Conservation (phyloP, 1,140 invertebrate species). For the Ceratina australensis region DNA sequence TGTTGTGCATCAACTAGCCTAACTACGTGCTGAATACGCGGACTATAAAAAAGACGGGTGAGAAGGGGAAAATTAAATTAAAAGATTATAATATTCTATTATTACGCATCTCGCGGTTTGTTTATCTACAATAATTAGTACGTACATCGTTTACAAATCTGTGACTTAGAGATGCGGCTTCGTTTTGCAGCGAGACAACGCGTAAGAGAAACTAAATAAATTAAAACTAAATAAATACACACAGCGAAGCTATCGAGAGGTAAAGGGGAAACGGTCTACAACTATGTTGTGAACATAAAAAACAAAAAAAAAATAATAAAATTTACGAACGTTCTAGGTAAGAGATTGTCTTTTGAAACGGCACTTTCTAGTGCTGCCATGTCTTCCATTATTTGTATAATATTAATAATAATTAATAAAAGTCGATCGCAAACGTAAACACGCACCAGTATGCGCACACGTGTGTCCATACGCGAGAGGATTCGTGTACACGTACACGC, state of each 20-base stretch:
- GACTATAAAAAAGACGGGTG: constrained; percentile 24
- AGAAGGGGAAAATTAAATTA: constrained; percentile 17
- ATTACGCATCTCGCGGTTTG: constrained; percentile 18
- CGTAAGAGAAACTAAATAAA: background rate
- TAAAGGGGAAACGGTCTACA: background rate
- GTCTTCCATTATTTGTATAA: constrained; percentile 78
- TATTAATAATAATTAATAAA: constrained; percentile 66
- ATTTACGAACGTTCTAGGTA: constrained; percentile 62
- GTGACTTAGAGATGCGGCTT: constrained; percentile 6
- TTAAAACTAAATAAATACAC: background rate
- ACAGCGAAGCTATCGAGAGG: background rate
- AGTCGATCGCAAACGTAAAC: constrained; percentile 67
- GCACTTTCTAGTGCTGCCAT: constrained; percentile 73
- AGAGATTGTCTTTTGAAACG: constrained; percentile 68
- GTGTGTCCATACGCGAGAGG: background rate
- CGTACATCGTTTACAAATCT: constrained; percentile 10
- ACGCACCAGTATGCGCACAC: constrained; percentile 19
- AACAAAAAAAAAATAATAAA: constrained; percentile 18
- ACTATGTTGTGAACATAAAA: background rate
- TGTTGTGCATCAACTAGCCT: background rate
- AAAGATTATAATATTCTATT: constrained; percentile 18
- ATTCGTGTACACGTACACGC: background rate
- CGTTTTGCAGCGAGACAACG: background rate
- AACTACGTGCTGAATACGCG: constrained; percentile 27
- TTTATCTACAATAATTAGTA: constrained; percentile 23